Evolutionary conservation across 2,888 invertebrate genomes (phyloP), one percentile per base, ranked within the genome.

Genomic region (Agonopterix arenella): DNA sequence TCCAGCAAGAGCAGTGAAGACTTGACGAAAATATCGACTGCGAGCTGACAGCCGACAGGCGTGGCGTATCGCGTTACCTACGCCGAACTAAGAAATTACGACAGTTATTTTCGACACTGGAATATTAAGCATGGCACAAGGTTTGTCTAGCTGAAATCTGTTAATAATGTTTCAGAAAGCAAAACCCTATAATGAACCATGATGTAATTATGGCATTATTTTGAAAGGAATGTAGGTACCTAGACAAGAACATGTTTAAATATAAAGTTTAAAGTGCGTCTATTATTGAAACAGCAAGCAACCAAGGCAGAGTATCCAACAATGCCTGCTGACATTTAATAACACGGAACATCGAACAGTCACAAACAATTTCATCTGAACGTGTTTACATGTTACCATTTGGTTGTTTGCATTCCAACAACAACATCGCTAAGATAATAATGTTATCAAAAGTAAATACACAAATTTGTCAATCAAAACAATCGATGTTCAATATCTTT

Each of bases 21-120:
- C 66, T 78, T 83, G 76, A 76, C 76, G 73, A 81, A 84, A 84
- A 84, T 83, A 82, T 84, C 76, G 80, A 78, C 74, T 75, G 63
- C 69, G 63, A 56, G 65, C 70, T 80, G 78, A 76, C 78, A 78
- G 68, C 56, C 62, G 71, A 80, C 73, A 76, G 68, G 67, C 82
- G 73, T 69, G 60, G 68, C 74, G 70, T 82, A 80, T 85, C 78
- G 58, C 49, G 67, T 84, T 84, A 28, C 28, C 28, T 7, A 78
- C 83, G 66, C 52, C 54, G 68, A 73, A 72, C 73, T 73, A 71
- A 74, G 72, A 75, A 78, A 77, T 74, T 71, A 68, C 70, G 57
- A 52, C 51, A 57, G 70, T 65, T 77, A 77, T 77, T 80, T 80
- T 70, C 55, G 69, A 71, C 58, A 56, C 63, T 69, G 68, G 63